A percentile compares a stretch with the other conserved stretches of the same genome.
These are phyloP conservation scores for Trichogramma dendrolimi DNA, from an alignment of 2,888 invertebrate genomes.

Conservation along the genomic window DNA sequence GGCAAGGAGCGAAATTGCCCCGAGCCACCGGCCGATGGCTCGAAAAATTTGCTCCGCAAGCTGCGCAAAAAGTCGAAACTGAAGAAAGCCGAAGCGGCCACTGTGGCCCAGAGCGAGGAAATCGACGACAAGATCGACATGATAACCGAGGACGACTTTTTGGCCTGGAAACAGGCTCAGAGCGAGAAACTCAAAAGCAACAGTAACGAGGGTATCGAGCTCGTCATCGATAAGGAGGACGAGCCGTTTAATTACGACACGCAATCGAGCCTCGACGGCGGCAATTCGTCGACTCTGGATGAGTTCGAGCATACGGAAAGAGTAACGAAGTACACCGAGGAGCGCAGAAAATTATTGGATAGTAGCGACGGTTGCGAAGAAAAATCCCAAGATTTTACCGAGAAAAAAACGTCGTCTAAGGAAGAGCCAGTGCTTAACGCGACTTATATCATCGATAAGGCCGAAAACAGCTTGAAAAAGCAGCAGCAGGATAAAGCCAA, in stretches of 20 bases:
- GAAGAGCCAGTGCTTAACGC: not conserved
- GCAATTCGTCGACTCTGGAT: conserved; percentile 14
- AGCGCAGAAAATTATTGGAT: not conserved
- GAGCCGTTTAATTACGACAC: conserved; percentile 14
- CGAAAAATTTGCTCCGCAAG: not conserved
- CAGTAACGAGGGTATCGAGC: not conserved
- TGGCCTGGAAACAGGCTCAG: conserved; percentile 39
- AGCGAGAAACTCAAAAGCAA: conserved; percentile 26
- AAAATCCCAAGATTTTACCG: no score
- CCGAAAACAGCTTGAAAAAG: not conserved
- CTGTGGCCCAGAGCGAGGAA: not conserved
- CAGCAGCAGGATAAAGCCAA: not conserved
- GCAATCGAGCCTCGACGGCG: conserved; percentile 12
- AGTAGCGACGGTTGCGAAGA: no score
- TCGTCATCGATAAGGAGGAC: conserved; percentile 15
- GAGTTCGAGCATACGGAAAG: conserved; percentile 14
- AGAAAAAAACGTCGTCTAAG: no score
- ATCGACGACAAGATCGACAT: not conserved
- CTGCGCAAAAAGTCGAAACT: no score
- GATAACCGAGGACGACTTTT: conserved; percentile 18
- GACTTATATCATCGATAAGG: not conserved
- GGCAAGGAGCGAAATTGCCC: no score
- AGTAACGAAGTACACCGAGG: not conserved
- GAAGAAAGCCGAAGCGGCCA: no score
- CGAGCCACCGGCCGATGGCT: not conserved